Evolutionary conservation across 2,113 vertebrate genomes (phyloP).

Genomic region (Castor canadensis): DNA sequence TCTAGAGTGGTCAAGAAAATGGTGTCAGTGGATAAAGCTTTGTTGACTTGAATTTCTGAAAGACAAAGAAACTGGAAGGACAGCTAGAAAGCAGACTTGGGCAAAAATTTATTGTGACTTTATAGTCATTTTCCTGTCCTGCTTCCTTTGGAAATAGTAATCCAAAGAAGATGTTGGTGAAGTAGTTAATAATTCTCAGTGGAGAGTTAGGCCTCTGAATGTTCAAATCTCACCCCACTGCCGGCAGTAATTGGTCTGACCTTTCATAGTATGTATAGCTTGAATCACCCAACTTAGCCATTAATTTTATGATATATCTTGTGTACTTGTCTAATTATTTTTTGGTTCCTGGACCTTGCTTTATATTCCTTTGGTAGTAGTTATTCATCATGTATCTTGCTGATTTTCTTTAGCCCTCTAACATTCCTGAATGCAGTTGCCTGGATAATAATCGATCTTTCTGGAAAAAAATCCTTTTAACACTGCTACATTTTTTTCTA

Average conservation of each 20-base stretch:
- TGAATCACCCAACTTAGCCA: constrained; percentile 18
- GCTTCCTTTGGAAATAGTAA: constrained; percentile 40
- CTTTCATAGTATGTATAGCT: constrained; percentile 27
- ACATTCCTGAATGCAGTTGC: constrained; percentile 5
- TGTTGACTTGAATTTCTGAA: background rate
- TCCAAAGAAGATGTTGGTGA: background rate
- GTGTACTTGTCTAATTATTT: constrained; percentile 9
- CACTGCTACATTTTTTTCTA: background rate
- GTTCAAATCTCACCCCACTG: background rate
- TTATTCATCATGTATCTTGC: constrained; percentile 9
- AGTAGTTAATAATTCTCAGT: constrained; percentile 12
- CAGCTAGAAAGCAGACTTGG: background rate
- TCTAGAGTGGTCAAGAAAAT: background rate
- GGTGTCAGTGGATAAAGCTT: background rate
- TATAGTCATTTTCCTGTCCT: background rate
- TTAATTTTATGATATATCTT: constrained; percentile 23
- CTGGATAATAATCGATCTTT: constrained; percentile 34
- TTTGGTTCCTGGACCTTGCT: background rate
- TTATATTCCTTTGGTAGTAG: constrained; percentile 29
- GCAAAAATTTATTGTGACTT: background rate
- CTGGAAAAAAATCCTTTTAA: constrained; percentile 36
- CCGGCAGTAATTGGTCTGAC: constrained; percentile 22
- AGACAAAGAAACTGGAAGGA: background rate
- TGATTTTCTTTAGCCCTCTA: constrained; percentile 13
- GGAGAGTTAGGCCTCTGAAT: background rate